Percentiles rank a stretch among this genome's conserved stretches.
Conservation (phyloP, 2,797 vertebrate species). For the Dromococcyx pavoninus region DNA sequence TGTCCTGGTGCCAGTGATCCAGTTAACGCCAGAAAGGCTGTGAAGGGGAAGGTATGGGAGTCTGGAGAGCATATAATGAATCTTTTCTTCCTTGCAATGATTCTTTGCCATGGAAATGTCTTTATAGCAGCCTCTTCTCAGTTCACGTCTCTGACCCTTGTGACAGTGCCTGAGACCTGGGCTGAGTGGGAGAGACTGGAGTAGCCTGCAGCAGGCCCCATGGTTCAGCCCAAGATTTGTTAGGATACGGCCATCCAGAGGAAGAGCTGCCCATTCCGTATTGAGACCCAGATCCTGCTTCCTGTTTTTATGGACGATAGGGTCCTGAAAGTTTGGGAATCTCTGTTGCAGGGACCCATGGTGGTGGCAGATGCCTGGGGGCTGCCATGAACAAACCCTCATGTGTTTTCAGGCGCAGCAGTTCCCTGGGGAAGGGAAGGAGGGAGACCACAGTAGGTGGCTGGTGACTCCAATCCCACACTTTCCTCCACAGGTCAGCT, state of each 20-base stretch:
- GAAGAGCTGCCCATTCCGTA: not conserved
- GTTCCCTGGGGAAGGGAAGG: not conserved
- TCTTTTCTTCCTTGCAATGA: not conserved
- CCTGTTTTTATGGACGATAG: not conserved
- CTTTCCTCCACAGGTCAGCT: not conserved
- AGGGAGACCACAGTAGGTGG: rapidly evolving
- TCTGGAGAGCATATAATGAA: not conserved
- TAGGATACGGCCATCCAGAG: not conserved
- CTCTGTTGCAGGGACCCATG: not conserved
- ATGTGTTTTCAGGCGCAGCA: not conserved
- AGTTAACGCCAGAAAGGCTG: not conserved
- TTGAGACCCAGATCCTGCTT: not conserved
- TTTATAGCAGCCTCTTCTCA: not conserved
- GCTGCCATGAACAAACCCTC: not conserved
- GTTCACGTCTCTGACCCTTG: not conserved
- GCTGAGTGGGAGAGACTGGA: not conserved
- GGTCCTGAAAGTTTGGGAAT: not conserved
- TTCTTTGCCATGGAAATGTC: not conserved
- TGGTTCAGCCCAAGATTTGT: not conserved
- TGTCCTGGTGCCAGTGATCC: not conserved
- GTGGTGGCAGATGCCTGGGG: not conserved
- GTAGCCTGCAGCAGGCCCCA: rapidly evolving
- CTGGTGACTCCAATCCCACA: not conserved
- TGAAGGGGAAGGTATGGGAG: not conserved
- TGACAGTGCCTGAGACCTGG: not conserved